A percentile compares a stretch with the other conserved stretches of the same genome.
Evolutionary conservation across 2,797 vertebrate genomes (phyloP).

Genomic region (Calcarius lapponicus): DNA sequence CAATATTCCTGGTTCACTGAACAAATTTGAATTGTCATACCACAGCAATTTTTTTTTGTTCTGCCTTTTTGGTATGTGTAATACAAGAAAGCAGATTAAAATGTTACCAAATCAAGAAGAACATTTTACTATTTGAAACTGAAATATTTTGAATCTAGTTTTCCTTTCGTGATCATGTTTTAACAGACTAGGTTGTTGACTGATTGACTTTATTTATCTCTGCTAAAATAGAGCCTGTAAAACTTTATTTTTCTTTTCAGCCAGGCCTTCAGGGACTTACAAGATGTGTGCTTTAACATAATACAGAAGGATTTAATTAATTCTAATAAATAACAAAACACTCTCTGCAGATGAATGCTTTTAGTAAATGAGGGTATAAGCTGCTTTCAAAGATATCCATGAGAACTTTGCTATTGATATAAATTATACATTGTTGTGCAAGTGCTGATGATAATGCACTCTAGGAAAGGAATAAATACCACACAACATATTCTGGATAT

Average conservation of each 20-base stretch:
- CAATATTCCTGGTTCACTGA: background rate
- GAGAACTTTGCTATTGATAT: background rate
- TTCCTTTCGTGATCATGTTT: background rate
- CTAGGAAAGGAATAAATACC: background rate
- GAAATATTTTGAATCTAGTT: background rate
- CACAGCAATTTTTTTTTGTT: background rate
- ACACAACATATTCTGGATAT: background rate
- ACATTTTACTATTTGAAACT: background rate
- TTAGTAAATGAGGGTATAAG: background rate
- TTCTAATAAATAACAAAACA: background rate
- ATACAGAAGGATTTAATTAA: background rate
- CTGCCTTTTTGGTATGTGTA: background rate
- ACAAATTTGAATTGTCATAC: background rate
- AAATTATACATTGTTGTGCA: background rate
- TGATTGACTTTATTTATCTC: background rate
- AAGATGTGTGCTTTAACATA: background rate
- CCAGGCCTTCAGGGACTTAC: background rate
- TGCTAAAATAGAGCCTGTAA: background rate
- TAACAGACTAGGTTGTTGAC: background rate
- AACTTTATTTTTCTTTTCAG: background rate
- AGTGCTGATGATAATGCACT: conserved; percentile 7
- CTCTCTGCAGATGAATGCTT: background rate
- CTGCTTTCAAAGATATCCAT: background rate
- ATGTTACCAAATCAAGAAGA: background rate
- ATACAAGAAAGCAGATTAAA: background rate